Conservation (phyloP, 2,113 vertebrate species). For the Motacilla alba region DNA sequence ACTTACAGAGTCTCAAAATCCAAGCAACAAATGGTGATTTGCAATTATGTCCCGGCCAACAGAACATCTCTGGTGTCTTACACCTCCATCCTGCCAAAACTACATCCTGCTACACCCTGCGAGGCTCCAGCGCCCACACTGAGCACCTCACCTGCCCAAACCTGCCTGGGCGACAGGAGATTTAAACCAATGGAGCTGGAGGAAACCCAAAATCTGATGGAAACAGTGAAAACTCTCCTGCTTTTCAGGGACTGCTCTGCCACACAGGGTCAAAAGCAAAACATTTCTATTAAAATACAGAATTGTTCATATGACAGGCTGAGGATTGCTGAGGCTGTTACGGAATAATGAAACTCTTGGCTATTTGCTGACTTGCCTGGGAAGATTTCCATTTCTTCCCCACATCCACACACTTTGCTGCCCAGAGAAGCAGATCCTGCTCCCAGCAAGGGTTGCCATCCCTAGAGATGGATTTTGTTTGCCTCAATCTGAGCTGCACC, state of each 20-base stretch:
- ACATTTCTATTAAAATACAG: neutral
- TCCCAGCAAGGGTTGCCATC: neutral
- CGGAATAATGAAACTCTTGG: neutral
- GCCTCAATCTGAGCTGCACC: neutral
- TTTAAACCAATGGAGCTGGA: neutral
- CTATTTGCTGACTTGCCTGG: neutral
- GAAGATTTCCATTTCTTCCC: neutral
- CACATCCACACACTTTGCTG: neutral
- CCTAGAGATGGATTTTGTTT: neutral
- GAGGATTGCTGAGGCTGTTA: neutral
- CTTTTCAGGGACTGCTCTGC: neutral
- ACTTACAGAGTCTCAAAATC: neutral
- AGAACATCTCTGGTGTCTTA: neutral
- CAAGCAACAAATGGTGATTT: neutral
- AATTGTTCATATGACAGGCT: neutral
- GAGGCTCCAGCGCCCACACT: neutral
- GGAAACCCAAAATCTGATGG: neutral
- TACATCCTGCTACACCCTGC: neutral
- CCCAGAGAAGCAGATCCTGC: neutral
- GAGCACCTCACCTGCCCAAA: neutral
- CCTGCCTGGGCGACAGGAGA: neutral
- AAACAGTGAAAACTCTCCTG: neutral
- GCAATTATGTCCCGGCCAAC: neutral
- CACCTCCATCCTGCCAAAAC: neutral
- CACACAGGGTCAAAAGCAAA: neutral